phyloP scores from a whole-genome alignment of 1,140 invertebrate species.

The Drosophila ananassae region DNA sequence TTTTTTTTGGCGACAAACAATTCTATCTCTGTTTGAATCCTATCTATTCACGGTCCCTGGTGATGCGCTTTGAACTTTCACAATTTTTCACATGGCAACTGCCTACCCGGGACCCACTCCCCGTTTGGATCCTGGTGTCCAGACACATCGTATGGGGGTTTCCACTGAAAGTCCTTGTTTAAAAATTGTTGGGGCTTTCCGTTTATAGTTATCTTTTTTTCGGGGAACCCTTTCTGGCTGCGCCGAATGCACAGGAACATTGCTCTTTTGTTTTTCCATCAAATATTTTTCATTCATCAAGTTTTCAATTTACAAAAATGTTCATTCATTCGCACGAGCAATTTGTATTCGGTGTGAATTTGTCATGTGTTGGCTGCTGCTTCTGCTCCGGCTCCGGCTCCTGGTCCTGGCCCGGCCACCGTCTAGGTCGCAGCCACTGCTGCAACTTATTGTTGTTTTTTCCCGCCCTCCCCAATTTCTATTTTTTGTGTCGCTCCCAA shows the following conservation, averaged over 20 bases:
- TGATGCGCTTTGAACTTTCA: conserved; percentile 50
- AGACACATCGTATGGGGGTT: conserved; percentile 11
- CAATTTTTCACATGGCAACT: conserved; percentile 45
- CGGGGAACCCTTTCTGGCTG: conserved; percentile 1
- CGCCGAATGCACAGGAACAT: conserved; percentile 34
- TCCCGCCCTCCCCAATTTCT: neutral
- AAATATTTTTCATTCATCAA: conserved; percentile 83
- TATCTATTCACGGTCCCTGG: conserved; percentile 14
- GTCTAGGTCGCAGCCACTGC: conserved; percentile 12
- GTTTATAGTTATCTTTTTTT: neutral
- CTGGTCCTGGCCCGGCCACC: no score
- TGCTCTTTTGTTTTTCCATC: conserved; percentile 81
- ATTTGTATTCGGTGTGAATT: conserved; percentile 83
- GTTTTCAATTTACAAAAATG: conserved; percentile 83
- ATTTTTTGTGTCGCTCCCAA: conserved; percentile 34
- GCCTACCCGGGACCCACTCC: conserved; percentile 11
- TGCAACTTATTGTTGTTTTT: conserved; percentile 47
- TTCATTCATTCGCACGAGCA: conserved; percentile 81
- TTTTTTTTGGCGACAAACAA: conserved; percentile 46
- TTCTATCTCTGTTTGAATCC: conserved; percentile 27
- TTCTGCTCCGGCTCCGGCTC: conserved; percentile 7
- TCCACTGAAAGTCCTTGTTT: conserved; percentile 32
- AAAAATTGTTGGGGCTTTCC: conserved; percentile 26
- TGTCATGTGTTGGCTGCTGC: conserved; percentile 69
- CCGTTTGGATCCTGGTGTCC: conserved; percentile 19